Evolutionary conservation across 2,113 vertebrate genomes (phyloP).

Genomic region (Lasiurus borealis): DNA sequence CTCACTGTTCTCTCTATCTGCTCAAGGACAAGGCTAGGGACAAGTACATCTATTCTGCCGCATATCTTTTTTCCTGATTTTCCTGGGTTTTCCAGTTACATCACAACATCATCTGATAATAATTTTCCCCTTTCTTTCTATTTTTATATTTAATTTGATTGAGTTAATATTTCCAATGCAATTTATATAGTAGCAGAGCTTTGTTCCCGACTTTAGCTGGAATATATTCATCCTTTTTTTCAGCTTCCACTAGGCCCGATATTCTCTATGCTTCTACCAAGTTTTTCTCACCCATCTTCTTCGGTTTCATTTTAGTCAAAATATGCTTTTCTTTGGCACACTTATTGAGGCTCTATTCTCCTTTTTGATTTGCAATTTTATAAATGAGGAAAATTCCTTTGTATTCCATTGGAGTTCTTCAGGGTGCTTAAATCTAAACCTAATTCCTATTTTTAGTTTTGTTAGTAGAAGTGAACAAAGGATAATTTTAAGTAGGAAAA

Average conservation of each 20-base stretch:
- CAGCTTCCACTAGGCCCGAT: not conserved
- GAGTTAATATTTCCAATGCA: not conserved
- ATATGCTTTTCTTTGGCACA: not conserved
- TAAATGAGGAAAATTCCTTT: conserved; percentile 54
- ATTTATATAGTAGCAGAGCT: not conserved
- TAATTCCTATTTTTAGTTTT: conserved; percentile 45
- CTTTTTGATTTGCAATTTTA: conserved; percentile 14
- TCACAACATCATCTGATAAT: not conserved
- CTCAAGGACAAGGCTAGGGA: too few species aligned
- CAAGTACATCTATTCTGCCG: too few species aligned
- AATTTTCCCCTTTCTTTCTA: not conserved
- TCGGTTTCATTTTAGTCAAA: conserved; percentile 10
- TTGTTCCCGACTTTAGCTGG: conserved; percentile 15
- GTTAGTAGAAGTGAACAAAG: conserved; percentile 42
- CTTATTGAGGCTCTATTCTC: not conserved
- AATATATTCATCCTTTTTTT: not conserved
- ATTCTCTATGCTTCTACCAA: conserved; percentile 1
- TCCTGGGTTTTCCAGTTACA: not conserved
- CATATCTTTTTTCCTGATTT: not conserved
- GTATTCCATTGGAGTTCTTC: conserved; percentile 22
- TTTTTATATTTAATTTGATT: conserved; percentile 40
- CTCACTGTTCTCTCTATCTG: too few species aligned
- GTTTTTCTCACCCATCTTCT: conserved; percentile 5
- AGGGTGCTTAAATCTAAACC: not conserved
- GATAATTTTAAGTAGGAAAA: conserved; percentile 44